Evolutionary conservation across 1,140 invertebrate genomes (phyloP).

Genomic region (Nomia melanderi): DNA sequence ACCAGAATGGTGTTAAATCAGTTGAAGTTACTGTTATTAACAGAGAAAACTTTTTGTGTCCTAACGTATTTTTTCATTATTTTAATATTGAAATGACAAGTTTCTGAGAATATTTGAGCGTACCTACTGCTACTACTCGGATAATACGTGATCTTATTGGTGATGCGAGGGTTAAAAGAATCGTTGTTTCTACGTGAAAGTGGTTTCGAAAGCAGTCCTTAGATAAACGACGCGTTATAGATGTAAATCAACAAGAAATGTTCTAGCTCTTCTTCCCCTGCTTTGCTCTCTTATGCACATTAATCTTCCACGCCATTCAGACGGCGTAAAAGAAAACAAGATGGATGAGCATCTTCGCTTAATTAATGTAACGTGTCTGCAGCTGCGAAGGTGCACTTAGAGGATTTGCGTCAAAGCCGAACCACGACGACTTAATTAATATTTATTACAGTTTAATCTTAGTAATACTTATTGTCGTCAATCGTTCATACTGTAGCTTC

Average conservation of each 20-base stretch:
- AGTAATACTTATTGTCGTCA: conserved; percentile 26
- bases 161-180: background rate
- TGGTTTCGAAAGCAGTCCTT: conserved; percentile 1
- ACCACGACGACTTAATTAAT: conserved; percentile 41
- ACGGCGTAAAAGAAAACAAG: conserved; percentile 72
- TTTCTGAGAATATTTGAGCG: too few relatives aligned
- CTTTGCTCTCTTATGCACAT: conserved; percentile 64
- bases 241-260: conserved; percentile 53
- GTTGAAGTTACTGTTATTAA: too few relatives aligned
- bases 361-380: conserved; percentile 70
- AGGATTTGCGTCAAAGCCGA: conserved; percentile 29
- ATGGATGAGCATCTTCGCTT: conserved; percentile 71
- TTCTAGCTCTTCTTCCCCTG: conserved; percentile 34
- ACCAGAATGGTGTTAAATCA: too few relatives aligned
- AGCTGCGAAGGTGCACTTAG: conserved; percentile 47
- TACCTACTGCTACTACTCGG: too few relatives aligned
- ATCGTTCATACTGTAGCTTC: conserved; percentile 6
- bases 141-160: too few relatives aligned
- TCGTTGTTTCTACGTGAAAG: background rate
- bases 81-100: too few relatives aligned
- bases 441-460: conserved; percentile 35
- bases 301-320: conserved; percentile 70
- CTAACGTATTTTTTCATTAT: too few relatives aligned
- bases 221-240: conserved; percentile 19
- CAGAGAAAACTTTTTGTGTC: too few relatives aligned